Evolutionary conservation across 2,888 invertebrate species (phyloP), one percentile per base, ranked within the genome.

Genomic region (Polylopha cassiicola): DNA sequence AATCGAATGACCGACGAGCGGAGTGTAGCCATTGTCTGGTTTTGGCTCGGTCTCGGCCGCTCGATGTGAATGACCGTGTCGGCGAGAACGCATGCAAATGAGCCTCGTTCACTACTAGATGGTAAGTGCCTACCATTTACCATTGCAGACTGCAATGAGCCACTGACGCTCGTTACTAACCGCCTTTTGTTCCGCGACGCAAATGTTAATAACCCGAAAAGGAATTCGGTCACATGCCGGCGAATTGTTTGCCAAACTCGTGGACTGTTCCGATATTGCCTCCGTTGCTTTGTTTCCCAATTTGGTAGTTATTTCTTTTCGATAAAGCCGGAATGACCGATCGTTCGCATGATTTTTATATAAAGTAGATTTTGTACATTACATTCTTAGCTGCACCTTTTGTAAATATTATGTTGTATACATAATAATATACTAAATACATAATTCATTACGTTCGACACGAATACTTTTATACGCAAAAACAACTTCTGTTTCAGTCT

Each of bases 1-100:
- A 30, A 41, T 41, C 39, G 29, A 41, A 41, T 34, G 39, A 29
- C 33, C 22, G 33, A 34, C 27, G 28, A 33, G 32, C 29, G 34
- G 15, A 20, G 22, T 29, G 14, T 22, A 32, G 29, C 39, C 39
- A 41, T 41, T 41, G 39, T 41, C 39, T 41, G 39, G 20, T 34
- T 41, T 41, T 41, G 39, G 39, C 39, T 41, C 33, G 15, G 39
- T 30, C 39, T 34, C 29, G 18, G 33, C 26, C 20, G 33, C 17
- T 21, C 39, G 29, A 30, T 58, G 65, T 56, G 59, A 65, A 61
- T 55, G 65, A 66, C 65, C 65, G 53, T 54, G 44, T 47, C 47
- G 50, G 48, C 51, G 41, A 49, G 48, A 50, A 33, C 46, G 44
- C 43, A 42, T 48, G 48, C 47, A 47, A 46, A 49, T 42, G 37